These are phyloP conservation scores for Ypsolopha scabrella DNA, from an alignment of 2,888 invertebrate species.

Conservation along the genomic window DNA sequence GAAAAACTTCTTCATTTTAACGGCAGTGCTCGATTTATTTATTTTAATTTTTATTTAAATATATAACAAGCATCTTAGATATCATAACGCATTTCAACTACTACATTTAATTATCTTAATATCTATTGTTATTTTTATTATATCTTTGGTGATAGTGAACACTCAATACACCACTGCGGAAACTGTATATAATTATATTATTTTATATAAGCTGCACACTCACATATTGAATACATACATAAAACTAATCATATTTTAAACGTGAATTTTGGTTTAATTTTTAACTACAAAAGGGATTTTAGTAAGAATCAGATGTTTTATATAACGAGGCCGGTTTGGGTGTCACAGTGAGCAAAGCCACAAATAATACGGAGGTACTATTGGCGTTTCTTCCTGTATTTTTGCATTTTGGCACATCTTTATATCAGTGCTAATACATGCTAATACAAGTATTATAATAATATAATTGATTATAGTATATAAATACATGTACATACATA, in stretches of 20 bases:
- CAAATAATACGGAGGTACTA: constrained; percentile 16
- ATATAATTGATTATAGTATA: too few relatives aligned
- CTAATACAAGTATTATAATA: too few relatives aligned
- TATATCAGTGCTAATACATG: background rate
- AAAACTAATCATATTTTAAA: background rate
- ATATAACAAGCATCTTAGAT: constrained; percentile 1
- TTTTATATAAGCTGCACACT: too few relatives aligned
- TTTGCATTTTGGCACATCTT: constrained; percentile 47
- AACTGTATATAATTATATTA: background rate
- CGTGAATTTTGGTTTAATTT: too few relatives aligned
- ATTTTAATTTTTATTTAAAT: background rate
- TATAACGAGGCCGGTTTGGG: constrained; percentile 15
- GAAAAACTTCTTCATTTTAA: background rate
- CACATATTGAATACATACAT: background rate
- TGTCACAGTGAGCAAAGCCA: constrained; percentile 36
- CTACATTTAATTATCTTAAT: constrained; percentile 4
- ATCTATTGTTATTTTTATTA: constrained; percentile 10
- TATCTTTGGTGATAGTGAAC: constrained; percentile 1
- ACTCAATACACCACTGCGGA: background rate
- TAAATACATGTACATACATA: background rate
- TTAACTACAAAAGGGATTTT: background rate
- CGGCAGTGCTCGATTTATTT: constrained; percentile 1
- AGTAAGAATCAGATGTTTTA: too few relatives aligned
- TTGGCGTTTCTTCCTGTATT: constrained; percentile 54
- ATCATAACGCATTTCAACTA: background rate